A percentile compares a stretch with the other conserved stretches of the same genome.
These are phyloP conservation scores for Psylliodes chrysocephalus DNA, from an alignment of 2,888 invertebrate species.

Conservation along the genomic window DNA sequence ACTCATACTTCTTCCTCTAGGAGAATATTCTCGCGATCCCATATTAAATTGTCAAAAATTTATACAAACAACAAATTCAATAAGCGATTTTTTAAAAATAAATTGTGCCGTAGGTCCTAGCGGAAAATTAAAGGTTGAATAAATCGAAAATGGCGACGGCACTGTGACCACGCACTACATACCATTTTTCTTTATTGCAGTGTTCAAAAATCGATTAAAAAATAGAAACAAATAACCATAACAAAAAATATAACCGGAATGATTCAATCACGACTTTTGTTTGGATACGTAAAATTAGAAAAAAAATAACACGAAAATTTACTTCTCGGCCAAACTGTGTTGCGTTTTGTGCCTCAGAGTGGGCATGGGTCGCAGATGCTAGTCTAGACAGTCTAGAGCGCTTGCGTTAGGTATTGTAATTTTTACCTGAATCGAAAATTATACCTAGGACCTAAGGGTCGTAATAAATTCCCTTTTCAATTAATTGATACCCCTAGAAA, in stretches of 20 bases:
- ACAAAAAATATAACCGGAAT: background rate
- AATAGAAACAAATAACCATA: background rate
- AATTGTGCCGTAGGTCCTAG: background rate
- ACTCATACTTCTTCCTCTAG: slow-evolving; percentile 57
- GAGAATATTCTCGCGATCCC: slow-evolving; percentile 51
- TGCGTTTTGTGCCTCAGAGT: background rate
- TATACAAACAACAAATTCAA: background rate
- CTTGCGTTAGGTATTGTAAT: slow-evolving; percentile 1
- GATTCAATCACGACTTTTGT: background rate
- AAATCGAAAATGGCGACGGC: slow-evolving; percentile 19
- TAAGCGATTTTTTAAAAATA: background rate
- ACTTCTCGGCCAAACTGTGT: background rate
- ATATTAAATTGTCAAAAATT: slow-evolving; percentile 2
- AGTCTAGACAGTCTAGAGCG: background rate
- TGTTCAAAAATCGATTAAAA: background rate
- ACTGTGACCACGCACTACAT: slow-evolving; percentile 16
- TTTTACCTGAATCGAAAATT: background rate
- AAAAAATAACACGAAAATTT: background rate
- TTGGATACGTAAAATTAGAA: background rate
- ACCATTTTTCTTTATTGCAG: background rate
- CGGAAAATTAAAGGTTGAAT: background rate
- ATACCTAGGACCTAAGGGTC: too few species aligned
- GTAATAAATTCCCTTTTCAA: too few species aligned
- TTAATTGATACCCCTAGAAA: too few species aligned
- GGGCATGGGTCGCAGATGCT: background rate